A percentile compares a stretch with the other conserved stretches of the same genome.
Evolutionary conservation across 2,888 invertebrate species (phyloP).

Genomic region (Eristalis arbustorum): DNA sequence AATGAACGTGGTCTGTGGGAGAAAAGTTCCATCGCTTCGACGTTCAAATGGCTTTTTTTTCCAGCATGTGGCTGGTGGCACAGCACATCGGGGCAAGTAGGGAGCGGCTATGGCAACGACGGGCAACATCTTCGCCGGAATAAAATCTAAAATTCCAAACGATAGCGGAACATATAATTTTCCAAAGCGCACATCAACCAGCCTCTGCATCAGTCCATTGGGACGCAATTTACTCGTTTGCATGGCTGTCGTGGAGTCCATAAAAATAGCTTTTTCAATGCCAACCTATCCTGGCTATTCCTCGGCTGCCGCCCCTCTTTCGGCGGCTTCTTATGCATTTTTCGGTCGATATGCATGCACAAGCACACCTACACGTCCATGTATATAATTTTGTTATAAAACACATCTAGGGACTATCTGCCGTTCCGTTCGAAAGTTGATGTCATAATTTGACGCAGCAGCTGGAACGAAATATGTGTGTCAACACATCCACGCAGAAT

Average conservation of each 20-base stretch:
- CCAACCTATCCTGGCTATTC: conserved; percentile 1
- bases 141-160: conserved; percentile 70
- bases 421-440: conserved; percentile 57
- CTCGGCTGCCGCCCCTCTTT: not conserved
- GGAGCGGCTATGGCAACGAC: not conserved
- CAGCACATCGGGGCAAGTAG: not conserved
- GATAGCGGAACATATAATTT: conserved; percentile 69
- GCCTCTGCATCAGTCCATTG: conserved; percentile 67
- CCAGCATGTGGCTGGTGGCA: conserved; percentile 24
- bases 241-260: conserved; percentile 61
- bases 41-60: conserved; percentile 43
- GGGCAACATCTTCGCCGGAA: conserved; percentile 31
- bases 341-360: conserved; percentile 2
- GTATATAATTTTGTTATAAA: not conserved
- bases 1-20: conserved; percentile 48
- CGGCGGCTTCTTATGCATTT: conserved; percentile 52
- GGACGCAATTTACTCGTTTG: conserved; percentile 69
- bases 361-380: not conserved
- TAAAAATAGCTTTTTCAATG: conserved; percentile 60
- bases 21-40: conserved; percentile 25
- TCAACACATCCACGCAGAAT: conserved; percentile 40
- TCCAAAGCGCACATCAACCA: conserved; percentile 64
- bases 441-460: conserved; percentile 69
- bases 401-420: conserved; percentile 29
- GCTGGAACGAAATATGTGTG: conserved; percentile 57